These are phyloP conservation scores for Eriosoma lanigerum DNA, from an alignment of 1,140 invertebrate species.

Conservation along the genomic window DNA sequence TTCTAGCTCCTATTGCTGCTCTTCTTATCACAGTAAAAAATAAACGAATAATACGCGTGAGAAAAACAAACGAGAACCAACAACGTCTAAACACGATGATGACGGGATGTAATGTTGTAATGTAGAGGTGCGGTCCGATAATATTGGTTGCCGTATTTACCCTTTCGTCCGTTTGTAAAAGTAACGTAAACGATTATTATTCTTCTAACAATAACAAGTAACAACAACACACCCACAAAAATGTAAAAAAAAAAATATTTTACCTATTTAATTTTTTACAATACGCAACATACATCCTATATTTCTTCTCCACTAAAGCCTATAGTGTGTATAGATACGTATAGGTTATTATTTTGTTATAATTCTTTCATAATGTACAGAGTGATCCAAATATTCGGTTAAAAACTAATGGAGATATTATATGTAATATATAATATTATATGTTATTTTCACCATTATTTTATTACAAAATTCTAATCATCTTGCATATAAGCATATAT, in stretches of 20 bases:
- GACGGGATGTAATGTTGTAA: not conserved
- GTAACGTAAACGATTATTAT: not conserved
- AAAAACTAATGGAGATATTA: too few species aligned
- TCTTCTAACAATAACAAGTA: not conserved
- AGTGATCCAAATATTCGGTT: too few species aligned
- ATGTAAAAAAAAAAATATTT: not conserved
- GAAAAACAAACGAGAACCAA: not conserved
- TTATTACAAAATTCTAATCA: too few species aligned
- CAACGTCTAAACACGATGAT: not conserved
- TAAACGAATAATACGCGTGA: not conserved
- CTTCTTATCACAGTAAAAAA: not conserved
- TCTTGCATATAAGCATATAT: too few species aligned
- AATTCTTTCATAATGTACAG: too few species aligned
- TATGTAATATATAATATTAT: too few species aligned
- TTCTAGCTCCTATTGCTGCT: not conserved
- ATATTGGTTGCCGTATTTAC: not conserved
- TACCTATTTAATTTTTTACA: not conserved
- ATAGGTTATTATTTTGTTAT: too few species aligned
- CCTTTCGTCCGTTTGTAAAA: not conserved
- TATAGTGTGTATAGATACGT: too few species aligned
- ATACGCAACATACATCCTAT: not conserved
- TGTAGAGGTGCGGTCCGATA: conserved; percentile 7
- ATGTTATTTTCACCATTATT: too few species aligned
- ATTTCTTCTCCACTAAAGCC: not conserved
- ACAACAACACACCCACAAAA: not conserved